These are phyloP conservation scores for Chesias legatella DNA, from an alignment of 2,888 invertebrate species.

Conservation along the genomic window DNA sequence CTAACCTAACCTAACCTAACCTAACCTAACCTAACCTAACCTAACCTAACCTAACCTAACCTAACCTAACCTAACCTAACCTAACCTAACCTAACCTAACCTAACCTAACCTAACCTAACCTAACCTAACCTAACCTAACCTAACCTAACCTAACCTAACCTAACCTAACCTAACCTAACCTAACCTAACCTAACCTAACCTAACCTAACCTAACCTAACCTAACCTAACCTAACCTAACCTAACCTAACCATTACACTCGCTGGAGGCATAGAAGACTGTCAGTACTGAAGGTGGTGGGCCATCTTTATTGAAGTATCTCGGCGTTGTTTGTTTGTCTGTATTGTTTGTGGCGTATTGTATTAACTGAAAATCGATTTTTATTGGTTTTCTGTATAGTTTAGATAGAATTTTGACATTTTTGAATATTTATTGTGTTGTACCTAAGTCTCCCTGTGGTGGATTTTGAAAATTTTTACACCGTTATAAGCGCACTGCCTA, in stretches of 20 bases:
- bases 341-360: too few relatives aligned
- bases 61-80: conserved; percentile 28
- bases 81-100: conserved; percentile 30
- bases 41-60: conserved; percentile 27
- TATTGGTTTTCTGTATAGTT: too few relatives aligned
- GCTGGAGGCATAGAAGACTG: too few relatives aligned
- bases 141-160: conserved; percentile 30
- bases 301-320: too few relatives aligned
- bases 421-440: too few relatives aligned
- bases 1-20: conserved; percentile 23
- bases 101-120: conserved; percentile 28
- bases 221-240: conserved; percentile 32
- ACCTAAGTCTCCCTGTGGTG: too few relatives aligned
- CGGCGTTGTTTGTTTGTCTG: too few relatives aligned
- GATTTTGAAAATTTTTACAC: too few relatives aligned
- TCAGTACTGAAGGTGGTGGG: too few relatives aligned
- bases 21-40: conserved; percentile 23
- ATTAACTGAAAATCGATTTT: too few relatives aligned
- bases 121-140: conserved; percentile 31
- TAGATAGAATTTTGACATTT: too few relatives aligned
- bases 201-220: conserved; percentile 31
- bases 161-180: conserved; percentile 29
- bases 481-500: too few relatives aligned
- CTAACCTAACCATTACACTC: conserved; percentile 33
- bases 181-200: conserved; percentile 28